Conservation (phyloP, 2,888 invertebrate genomes). For the Ptilodon capucinus region DNA sequence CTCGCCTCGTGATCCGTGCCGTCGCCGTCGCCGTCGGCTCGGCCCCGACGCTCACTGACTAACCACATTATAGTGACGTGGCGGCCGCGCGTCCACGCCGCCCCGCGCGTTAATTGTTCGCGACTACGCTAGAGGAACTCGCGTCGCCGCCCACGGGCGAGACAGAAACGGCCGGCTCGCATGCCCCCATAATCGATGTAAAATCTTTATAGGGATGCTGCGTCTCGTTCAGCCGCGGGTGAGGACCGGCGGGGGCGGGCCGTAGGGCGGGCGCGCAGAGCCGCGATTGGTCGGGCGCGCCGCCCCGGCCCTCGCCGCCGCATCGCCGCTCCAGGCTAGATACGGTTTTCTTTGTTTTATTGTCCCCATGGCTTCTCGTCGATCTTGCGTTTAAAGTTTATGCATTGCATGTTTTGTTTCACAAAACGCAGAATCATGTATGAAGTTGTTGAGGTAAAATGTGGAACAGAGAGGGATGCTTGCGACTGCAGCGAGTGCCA, state of each 20-base stretch:
- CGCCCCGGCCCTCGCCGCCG: constrained; percentile 36
- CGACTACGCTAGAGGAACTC: constrained; percentile 75
- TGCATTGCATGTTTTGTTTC: constrained; percentile 81
- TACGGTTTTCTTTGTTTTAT: constrained; percentile 80
- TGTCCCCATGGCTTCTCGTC: constrained; percentile 79
- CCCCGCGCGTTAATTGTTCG: constrained; percentile 79
- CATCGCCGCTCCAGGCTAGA: constrained; percentile 66
- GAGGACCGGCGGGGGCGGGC: constrained; percentile 47
- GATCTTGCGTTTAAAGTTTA: constrained; percentile 82
- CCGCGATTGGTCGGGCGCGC: constrained; percentile 40
- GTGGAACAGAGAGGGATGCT: constrained; percentile 61
- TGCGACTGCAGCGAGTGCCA: constrained; percentile 48
- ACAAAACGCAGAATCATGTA: constrained; percentile 77
- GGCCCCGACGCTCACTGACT: constrained; percentile 85
- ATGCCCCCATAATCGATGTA: constrained; percentile 76
- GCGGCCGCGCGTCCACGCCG: constrained; percentile 65
- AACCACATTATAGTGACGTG: constrained; percentile 84
- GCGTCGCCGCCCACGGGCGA: constrained; percentile 68
- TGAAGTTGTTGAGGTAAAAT: constrained; percentile 74
- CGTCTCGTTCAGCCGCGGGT: constrained; percentile 65
- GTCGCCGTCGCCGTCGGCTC: constrained; percentile 80
- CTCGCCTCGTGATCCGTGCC: constrained; percentile 68
- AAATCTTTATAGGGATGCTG: constrained; percentile 72
- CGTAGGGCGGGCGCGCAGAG: constrained; percentile 41
- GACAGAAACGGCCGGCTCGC: constrained; percentile 70